These are phyloP conservation scores for Chaetops frenatus DNA, from an alignment of 2,113 vertebrate species.

Conservation along the genomic window DNA sequence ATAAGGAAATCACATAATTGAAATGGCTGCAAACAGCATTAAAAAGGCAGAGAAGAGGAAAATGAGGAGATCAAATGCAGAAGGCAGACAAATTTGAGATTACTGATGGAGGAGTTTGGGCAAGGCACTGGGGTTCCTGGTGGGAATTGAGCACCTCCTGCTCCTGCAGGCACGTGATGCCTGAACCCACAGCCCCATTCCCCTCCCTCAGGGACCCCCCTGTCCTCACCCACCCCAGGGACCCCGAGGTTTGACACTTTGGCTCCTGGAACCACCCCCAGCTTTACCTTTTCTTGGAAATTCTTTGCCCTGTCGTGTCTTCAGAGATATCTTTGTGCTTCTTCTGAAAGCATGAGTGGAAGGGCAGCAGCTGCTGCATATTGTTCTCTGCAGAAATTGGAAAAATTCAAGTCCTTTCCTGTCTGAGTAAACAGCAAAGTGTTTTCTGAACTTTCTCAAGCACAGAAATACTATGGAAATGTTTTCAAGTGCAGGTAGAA, in stretches of 20 bases:
- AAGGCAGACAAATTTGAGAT: background rate
- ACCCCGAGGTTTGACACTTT: fast-evolving
- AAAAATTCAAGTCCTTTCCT: background rate
- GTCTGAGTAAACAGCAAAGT: background rate
- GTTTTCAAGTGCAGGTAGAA: background rate
- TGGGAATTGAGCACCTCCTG: background rate
- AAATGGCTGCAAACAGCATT: slow-evolving; percentile 65
- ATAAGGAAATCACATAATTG: slow-evolving; percentile 70
- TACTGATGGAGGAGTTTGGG: background rate
- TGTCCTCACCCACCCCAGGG: background rate
- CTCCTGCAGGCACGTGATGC: background rate
- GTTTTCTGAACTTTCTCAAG: background rate
- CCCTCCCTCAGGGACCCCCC: background rate
- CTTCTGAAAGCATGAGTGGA: background rate
- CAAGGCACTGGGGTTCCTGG: background rate
- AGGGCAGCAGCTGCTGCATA: background rate
- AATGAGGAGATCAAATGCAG: slow-evolving; percentile 43
- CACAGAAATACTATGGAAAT: background rate
- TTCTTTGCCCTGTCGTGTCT: background rate
- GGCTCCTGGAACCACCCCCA: background rate
- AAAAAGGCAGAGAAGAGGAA: slow-evolving; percentile 14
- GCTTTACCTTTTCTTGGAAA: background rate
- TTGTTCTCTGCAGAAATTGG: background rate
- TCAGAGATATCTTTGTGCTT: background rate
- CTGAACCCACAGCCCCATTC: background rate